Percentiles rank a stretch among this genome's conserved stretches.
Evolutionary conservation across 2,888 invertebrate genomes (phyloP).

Genomic region (Pseudococcus jackbeardsleyi): DNA sequence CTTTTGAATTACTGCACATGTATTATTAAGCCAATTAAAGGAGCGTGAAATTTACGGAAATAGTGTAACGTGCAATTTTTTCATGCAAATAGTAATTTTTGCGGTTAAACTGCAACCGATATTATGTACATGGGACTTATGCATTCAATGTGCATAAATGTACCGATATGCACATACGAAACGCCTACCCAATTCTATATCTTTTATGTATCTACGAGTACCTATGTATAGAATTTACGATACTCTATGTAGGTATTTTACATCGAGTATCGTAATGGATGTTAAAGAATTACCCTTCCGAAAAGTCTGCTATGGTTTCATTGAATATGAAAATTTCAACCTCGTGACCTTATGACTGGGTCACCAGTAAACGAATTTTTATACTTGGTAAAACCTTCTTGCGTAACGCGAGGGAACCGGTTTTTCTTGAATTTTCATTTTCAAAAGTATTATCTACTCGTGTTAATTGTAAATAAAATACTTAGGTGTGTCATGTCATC

Average conservation of each 20-base stretch:
- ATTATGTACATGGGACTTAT: not conserved
- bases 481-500: not conserved
- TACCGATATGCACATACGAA: not conserved
- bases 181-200: not conserved
- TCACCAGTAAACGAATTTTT: conserved; percentile 40
- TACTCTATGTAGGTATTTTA: not conserved
- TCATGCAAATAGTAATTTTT: conserved; percentile 36
- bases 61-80: conserved; percentile 16
- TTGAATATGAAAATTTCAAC: conserved; percentile 16
- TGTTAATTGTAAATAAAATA: conserved; percentile 22
- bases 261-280: too few relatives aligned
- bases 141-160: not conserved
- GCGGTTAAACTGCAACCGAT: conserved; percentile 11
- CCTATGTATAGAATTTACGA: not conserved
- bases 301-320: not conserved
- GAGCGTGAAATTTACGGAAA: conserved; percentile 32
- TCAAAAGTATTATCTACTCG: not conserved
- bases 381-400: not conserved
- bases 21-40: conserved; percentile 8
- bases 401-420: conserved; percentile 34
- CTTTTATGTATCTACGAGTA: not conserved
- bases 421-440: conserved; percentile 42
- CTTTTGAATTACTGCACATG: not conserved
- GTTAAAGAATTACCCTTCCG: not conserved
- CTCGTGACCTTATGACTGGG: conserved; percentile 24